Evolutionary conservation across 1,140 invertebrate genomes (phyloP), one percentile per base, ranked within the genome.

Genomic region (Pachypeltis micranthus): DNA sequence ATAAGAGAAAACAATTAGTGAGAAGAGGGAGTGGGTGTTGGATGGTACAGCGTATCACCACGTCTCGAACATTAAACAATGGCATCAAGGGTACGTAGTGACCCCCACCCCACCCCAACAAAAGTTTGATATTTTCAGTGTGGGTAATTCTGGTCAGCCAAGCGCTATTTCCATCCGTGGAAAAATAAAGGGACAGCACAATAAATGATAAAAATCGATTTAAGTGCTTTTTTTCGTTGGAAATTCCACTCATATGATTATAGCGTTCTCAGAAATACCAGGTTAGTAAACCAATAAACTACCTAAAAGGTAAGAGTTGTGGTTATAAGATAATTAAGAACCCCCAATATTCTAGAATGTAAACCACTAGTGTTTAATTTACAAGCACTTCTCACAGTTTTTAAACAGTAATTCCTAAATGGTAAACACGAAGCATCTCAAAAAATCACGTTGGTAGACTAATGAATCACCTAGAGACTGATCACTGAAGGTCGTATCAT

Each of bases 1-100:
- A 70, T 70, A 65, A 23, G 64, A 65, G 44, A 55, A 70, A 64
- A 54, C 65, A 66, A 58, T 29, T 60, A n/a, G 44, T 14, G 62
- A 14, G 16, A 47, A 61, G 4, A 44, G n/a, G 0, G 27, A 7
- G 19, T 44, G n/a, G 31, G 2, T 4, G 31, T 16, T 54, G 59
- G 23, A 62, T 61, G 44, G 25, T 19, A 2, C 25, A 55, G 14
- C 47, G 24, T 29, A 62, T 29, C 34, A 39, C 16, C 31, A 39
- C n/a, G n/a, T 39, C 16, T 39, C 16, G 31, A 16, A 16, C 7
- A 16, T 39, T 10, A 39, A 39, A 39, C 31, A 39, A 39, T 39
- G n/a, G n/a, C n/a, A n/a, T 39, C 31, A 16, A 39, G 16, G 16
- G 7, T 39, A 39, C 16, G 31, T 39, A 39, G 16, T 39, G 16